Percentiles rank a stretch among this genome's conserved stretches.
Conservation (phyloP, 2,113 vertebrate species). For the Eolophus roseicapilla region DNA sequence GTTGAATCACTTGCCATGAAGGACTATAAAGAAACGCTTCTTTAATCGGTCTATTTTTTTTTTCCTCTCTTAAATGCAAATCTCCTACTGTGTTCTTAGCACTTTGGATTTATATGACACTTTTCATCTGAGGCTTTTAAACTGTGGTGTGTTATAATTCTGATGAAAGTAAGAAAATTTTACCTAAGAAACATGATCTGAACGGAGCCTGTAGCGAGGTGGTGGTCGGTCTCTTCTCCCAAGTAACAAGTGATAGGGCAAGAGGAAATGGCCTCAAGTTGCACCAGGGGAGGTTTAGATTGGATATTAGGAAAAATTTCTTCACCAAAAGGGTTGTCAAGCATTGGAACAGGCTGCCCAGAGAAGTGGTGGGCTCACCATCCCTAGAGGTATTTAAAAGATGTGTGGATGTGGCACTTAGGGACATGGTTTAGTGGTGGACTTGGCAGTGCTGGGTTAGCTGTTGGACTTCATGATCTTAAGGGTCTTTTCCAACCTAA, state of each 20-base stretch:
- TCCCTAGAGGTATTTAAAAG: not conserved
- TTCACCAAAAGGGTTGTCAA: not conserved
- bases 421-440: not conserved
- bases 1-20: not conserved
- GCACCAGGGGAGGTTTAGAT: not conserved
- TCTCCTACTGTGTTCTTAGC: not conserved
- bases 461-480: not conserved
- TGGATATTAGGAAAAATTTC: not conserved
- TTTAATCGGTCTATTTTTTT: not conserved
- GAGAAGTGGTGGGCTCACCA: too few relatives aligned
- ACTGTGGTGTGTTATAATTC: not conserved
- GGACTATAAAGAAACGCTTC: not conserved
- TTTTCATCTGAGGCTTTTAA: conserved; percentile 2
- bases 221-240: not conserved
- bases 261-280: not conserved
- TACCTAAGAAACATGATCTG: not conserved
- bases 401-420: not conserved
- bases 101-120: not conserved
- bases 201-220: not conserved
- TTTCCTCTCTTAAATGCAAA: conserved; percentile 12
- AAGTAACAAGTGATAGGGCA: not conserved
- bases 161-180: not conserved
- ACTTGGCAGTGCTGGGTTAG: not conserved
- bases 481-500: not conserved
- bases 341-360: too few relatives aligned